Evolutionary conservation across 23 tunicate species (phyloP).

Genomic region (Diplosoma virens): DNA sequence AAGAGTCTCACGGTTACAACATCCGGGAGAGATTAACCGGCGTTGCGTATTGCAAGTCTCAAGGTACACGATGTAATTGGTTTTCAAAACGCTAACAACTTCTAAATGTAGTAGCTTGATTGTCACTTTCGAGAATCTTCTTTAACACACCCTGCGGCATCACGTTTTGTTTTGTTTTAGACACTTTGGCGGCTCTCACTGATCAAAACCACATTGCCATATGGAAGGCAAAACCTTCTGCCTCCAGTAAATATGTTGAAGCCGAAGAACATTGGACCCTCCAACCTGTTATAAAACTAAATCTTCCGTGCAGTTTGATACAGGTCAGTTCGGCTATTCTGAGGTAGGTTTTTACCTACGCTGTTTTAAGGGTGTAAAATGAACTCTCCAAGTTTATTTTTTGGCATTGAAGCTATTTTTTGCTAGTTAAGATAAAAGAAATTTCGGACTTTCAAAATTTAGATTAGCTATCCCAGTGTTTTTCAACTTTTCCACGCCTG

Average conservation of each 20-base stretch:
- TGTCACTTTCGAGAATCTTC: background rate
- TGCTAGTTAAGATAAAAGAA: background rate
- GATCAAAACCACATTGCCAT: conserved; percentile 53
- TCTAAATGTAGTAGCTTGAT: background rate
- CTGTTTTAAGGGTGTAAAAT: background rate
- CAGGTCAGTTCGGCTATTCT: background rate
- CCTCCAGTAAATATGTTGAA: conserved; percentile 12
- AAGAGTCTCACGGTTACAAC: conserved; percentile 38
- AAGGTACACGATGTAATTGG: conserved; percentile 24
- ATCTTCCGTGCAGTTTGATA: conserved; percentile 8
- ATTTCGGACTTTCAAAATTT: background rate
- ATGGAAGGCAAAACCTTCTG: conserved; percentile 39
- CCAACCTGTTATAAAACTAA: conserved; percentile 33
- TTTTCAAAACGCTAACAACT: too few relatives aligned
- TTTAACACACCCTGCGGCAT: background rate
- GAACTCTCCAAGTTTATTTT: background rate
- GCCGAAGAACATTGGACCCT: conserved; percentile 73
- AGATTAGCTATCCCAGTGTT: too few relatives aligned
- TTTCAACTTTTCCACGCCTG: too few relatives aligned
- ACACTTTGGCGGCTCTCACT: conserved; percentile 63
- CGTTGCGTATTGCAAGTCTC: conserved; percentile 45
- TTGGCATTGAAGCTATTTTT: background rate
- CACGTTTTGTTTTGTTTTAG: background rate
- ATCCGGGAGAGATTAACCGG: conserved; percentile 40
- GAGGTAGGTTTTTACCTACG: background rate